A percentile compares a stretch with the other conserved stretches of the same genome.
phyloP scores from a whole-genome alignment of 2,888 invertebrate species.

The Macrophya annulata region DNA sequence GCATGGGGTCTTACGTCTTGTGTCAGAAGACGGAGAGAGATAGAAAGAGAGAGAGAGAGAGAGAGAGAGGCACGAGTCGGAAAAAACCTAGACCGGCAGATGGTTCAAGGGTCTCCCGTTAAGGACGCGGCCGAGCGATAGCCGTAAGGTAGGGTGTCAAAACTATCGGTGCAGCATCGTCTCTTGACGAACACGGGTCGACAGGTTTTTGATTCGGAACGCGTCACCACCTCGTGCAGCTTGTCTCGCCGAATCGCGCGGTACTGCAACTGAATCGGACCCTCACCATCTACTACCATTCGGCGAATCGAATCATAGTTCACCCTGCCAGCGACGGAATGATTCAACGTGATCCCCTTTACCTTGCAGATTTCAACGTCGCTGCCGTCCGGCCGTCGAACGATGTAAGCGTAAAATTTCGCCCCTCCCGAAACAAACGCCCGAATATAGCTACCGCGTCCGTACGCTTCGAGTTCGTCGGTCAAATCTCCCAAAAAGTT shows the following conservation, averaged over 20 bases:
- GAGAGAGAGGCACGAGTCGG: not conserved
- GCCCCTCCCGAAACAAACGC: constrained; percentile 73
- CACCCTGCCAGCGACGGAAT: constrained; percentile 45
- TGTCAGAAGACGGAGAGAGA: no score
- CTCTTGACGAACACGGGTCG: not conserved
- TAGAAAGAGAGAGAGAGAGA: not conserved
- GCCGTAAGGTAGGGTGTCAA: not conserved
- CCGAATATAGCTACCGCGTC: constrained; percentile 67
- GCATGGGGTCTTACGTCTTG: no score
- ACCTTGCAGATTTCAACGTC: constrained; percentile 58
- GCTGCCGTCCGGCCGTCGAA: constrained; percentile 57
- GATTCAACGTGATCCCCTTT: constrained; percentile 61
- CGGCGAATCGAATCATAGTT: constrained; percentile 58
- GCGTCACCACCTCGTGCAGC: constrained; percentile 12
- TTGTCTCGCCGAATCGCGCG: not conserved
- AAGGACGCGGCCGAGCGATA: not conserved
- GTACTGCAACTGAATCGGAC: not conserved
- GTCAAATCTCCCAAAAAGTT: constrained; percentile 60
- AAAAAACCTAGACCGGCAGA: no score
- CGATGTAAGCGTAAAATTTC: constrained; percentile 72
- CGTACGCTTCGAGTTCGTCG: constrained; percentile 67
- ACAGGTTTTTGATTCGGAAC: constrained; percentile 11
- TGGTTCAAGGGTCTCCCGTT: not conserved
- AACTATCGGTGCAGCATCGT: not conserved
- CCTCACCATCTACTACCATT: constrained; percentile 2